Percentiles rank a stretch among this genome's conserved stretches.
phyloP scores from a whole-genome alignment of 2,888 invertebrate species.

The Brenthis daphne region DNA sequence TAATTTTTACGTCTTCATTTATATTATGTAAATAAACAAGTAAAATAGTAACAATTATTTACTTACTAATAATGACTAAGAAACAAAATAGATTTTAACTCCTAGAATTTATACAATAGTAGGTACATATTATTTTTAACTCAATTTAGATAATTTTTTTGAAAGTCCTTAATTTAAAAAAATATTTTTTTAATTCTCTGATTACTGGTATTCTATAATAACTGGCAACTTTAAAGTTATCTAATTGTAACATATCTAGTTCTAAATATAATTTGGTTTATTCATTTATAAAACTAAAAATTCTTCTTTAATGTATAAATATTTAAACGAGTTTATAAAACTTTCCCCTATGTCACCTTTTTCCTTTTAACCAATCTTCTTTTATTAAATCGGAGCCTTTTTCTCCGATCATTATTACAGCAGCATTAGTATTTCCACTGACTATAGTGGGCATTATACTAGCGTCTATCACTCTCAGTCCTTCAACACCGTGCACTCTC shows the following conservation, averaged over 20 bases:
- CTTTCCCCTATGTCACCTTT: conserved; percentile 54
- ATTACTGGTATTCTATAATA: too few species aligned
- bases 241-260: background rate
- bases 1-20: too few species aligned
- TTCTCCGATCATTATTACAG: conserved; percentile 95
- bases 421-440: conserved; percentile 95
- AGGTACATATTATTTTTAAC: too few species aligned
- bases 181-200: too few species aligned
- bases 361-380: conserved; percentile 86
- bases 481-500: conserved; percentile 88
- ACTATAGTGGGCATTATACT: conserved; percentile 94
- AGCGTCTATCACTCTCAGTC: conserved; percentile 92
- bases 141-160: too few species aligned
- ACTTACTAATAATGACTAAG: too few species aligned
- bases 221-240: too few species aligned
- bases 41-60: too few species aligned
- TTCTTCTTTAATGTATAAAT: conserved; percentile 7
- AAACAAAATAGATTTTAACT: too few species aligned
- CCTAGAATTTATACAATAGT: too few species aligned
- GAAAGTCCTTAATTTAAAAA: background rate
- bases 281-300: background rate
- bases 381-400: conserved; percentile 94
- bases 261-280: conserved; percentile 10
- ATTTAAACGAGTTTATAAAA: conserved; percentile 14
- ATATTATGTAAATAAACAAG: too few species aligned